Base-by-base conservation (phyloP, 2,797 vertebrate species). In the Botia kubotai region DNA sequence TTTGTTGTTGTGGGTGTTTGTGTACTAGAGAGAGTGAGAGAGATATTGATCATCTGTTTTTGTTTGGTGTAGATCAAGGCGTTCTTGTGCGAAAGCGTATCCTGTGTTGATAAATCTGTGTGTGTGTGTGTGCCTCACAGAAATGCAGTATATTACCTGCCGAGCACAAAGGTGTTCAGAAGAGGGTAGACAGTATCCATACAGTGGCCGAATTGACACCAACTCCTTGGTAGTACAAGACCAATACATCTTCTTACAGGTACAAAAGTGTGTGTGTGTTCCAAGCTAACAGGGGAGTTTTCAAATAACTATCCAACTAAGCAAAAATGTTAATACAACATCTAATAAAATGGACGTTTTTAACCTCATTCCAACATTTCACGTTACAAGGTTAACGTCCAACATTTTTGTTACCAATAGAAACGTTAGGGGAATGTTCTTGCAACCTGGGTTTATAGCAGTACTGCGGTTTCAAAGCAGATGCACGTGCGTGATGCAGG, bases 221-320 rank as follows among this genome's bases (percentile, higher is more conserved):
- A 98, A 96, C 89, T 99, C 97, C 10, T 91, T 99, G 17, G 97
- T 99, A 1, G 97, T 99, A 77, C 97, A 99, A 90, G 97, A 99
- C 83, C 95, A 97, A 85, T 99, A 97, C 55, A 95, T 99, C 88
- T 99, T 99, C 91, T 96, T 97, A 79, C 97, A 99, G 97, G 97
- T 99, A 92, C 11, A 89, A 17, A 79, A 33, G 23, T 26, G 14
- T 84, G 78, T 53, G 36, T 39, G 36, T 39, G 36, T 1, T 39
- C 6, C 43, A 46, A 11, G 43, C 43, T 11, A 46, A 46, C 43
- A 46, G 7, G 8, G 43, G 10, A 46, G 10, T 46, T 46, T 8
- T 46, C 8, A 46, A 33, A 33, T 33, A 33, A 5, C 43, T 11
- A 10, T 46, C 10, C 10, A 46, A 46, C 10, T 10, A 46, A 46